A percentile compares a stretch with the other conserved stretches of the same genome.
These are phyloP conservation scores for Reticulitermes speratus DNA, from an alignment of 1,140 invertebrate genomes.

Conservation along the genomic window DNA sequence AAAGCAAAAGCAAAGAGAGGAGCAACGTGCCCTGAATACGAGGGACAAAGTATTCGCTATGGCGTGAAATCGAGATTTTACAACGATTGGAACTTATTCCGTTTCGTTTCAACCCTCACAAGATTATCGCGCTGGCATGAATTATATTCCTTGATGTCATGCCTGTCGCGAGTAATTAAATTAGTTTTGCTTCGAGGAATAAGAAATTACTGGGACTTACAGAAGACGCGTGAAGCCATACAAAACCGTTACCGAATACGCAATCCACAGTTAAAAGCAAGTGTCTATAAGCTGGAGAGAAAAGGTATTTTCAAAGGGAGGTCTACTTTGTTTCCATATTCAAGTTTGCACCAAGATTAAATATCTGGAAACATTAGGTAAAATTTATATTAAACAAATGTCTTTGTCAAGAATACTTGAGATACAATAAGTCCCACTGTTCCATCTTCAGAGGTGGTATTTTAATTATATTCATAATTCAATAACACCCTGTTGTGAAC, in stretches of 20 bases:
- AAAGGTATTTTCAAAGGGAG: not conserved
- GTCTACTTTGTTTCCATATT: not conserved
- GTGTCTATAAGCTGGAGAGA: not conserved
- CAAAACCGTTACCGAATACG: not conserved
- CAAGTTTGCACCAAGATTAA: too few relatives aligned
- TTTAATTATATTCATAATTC: too few relatives aligned
- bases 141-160: not conserved
- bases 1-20: too few relatives aligned
- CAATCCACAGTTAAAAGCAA: not conserved
- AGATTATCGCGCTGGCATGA: not conserved
- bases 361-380: too few relatives aligned
- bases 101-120: not conserved
- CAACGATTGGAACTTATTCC: not conserved
- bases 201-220: not conserved
- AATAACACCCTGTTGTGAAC: too few relatives aligned
- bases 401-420: too few relatives aligned
- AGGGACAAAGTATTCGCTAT: not conserved
- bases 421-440: too few relatives aligned
- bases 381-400: too few relatives aligned
- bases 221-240: not conserved
- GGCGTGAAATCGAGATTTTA: not conserved
- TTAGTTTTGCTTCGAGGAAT: not conserved
- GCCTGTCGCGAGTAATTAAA: not conserved
- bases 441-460: too few relatives aligned
- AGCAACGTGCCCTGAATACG: not conserved